A percentile compares a stretch with the other conserved stretches of the same genome.
These are phyloP conservation scores for Mechanitis mazaeus DNA, from an alignment of 2,888 invertebrate species.

Conservation along the genomic window DNA sequence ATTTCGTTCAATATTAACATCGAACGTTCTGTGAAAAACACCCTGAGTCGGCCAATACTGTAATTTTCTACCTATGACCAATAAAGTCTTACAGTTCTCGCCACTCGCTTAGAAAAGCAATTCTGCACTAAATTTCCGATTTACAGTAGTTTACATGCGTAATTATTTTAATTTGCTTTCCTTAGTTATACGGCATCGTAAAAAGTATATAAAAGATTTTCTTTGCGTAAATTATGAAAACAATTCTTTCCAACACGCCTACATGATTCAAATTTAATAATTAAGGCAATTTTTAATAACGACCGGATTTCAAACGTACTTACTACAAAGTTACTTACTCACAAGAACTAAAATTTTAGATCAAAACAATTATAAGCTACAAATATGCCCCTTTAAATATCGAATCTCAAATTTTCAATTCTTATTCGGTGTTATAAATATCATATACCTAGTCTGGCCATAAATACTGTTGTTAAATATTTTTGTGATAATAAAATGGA, in stretches of 20 bases:
- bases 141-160: slow-evolving; percentile 17
- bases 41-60: slow-evolving; percentile 43
- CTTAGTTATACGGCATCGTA: neutral
- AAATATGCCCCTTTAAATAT: slow-evolving; percentile 23
- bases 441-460: too few species aligned
- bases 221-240: neutral
- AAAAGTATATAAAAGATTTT: neutral
- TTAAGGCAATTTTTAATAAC: slow-evolving; percentile 51
- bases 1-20: slow-evolving; percentile 33
- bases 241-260: slow-evolving; percentile 36
- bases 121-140: slow-evolving; percentile 17
- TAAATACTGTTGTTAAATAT: too few species aligned
- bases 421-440: too few species aligned
- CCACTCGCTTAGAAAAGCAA: slow-evolving; percentile 55
- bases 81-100: slow-evolving; percentile 61
- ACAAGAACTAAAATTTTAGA: slow-evolving; percentile 30
- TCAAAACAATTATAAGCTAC: slow-evolving; percentile 31
- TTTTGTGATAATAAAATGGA: too few species aligned
- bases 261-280: slow-evolving; percentile 33
- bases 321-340: slow-evolving; percentile 48
- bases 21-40: slow-evolving; percentile 48
- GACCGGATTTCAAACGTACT: slow-evolving; percentile 45
- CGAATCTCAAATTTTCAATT: neutral
- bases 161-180: neutral
- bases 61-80: slow-evolving; percentile 64